These are phyloP conservation scores for Melanerpes aurifrons DNA, from an alignment of 2,113 vertebrate species.

Conservation along the genomic window DNA sequence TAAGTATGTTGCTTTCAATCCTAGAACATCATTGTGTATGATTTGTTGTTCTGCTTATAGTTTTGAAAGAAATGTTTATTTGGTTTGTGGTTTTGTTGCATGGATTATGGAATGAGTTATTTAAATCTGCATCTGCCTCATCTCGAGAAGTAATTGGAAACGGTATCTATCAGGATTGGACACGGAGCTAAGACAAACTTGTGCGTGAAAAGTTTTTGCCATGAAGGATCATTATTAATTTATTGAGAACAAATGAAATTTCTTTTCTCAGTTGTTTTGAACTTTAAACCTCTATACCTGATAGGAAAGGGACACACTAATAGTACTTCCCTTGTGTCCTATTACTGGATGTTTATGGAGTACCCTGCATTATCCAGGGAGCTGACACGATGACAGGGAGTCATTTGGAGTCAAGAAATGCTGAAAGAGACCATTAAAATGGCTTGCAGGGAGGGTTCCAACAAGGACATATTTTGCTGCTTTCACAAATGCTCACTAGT, in stretches of 20 bases:
- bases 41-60: not conserved
- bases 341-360: constrained; percentile 86
- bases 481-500: constrained; percentile 61
- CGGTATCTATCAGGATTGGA: not conserved
- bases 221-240: constrained; percentile 79
- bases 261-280: constrained; percentile 80
- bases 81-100: constrained; percentile 27
- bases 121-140: constrained; percentile 29
- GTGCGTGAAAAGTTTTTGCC: constrained; percentile 59
- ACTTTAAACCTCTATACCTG: constrained; percentile 81
- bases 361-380: constrained; percentile 79
- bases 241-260: constrained; percentile 83
- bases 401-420: constrained; percentile 83
- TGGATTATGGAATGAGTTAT: constrained; percentile 52
- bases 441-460: constrained; percentile 72
- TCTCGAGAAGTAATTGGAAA: constrained; percentile 34
- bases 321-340: constrained; percentile 83
- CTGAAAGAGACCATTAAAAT: constrained; percentile 84
- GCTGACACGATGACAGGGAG: constrained; percentile 83
- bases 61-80: constrained; percentile 26
- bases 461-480: constrained; percentile 66
- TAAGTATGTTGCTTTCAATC: constrained; percentile 79
- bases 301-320: constrained; percentile 79
- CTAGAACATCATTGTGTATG: not conserved
- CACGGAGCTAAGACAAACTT: constrained; percentile 38